These are phyloP conservation scores for Platycercus adscitus DNA, from an alignment of 2,113 vertebrate genomes.

Conservation along the genomic window DNA sequence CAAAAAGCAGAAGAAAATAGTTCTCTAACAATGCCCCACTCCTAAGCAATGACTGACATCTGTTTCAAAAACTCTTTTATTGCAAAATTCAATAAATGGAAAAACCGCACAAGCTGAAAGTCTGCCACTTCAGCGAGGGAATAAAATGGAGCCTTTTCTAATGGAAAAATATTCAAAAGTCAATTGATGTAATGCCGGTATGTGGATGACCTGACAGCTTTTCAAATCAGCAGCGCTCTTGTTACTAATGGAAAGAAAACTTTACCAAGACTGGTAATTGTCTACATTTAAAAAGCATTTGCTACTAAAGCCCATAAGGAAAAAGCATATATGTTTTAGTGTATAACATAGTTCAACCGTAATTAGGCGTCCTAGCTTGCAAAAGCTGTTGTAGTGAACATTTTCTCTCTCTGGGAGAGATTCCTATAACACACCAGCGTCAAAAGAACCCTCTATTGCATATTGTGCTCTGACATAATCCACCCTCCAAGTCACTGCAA, in stretches of 20 bases:
- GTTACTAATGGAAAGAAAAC: conserved; percentile 57
- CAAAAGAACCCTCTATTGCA: background rate
- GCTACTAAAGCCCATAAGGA: conserved; percentile 25
- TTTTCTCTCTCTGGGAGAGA: background rate
- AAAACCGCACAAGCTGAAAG: conserved; percentile 58
- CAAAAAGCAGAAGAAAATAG: background rate
- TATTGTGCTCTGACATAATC: background rate
- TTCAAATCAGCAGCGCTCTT: conserved; percentile 40
- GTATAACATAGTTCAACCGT: fast-evolving
- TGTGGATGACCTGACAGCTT: conserved; percentile 55
- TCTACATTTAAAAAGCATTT: conserved; percentile 6
- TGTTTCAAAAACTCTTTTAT: conserved; percentile 57
- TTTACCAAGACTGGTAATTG: background rate
- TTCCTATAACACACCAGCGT: background rate
- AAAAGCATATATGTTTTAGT: conserved; percentile 11
- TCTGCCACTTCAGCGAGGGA: conserved; percentile 27
- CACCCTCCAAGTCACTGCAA: background rate
- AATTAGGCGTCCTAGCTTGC: background rate
- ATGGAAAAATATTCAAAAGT: conserved; percentile 67
- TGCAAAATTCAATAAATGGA: conserved; percentile 63
- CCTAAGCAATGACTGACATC: conserved; percentile 60
- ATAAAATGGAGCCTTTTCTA: conserved; percentile 55
- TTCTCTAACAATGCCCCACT: conserved; percentile 17
- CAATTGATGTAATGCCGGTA: conserved; percentile 60
- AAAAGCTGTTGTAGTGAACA: background rate